Evolutionary conservation across 2,888 invertebrate genomes (phyloP), one percentile per base, ranked within the genome.

Genomic region (Pterostichus madidus): DNA sequence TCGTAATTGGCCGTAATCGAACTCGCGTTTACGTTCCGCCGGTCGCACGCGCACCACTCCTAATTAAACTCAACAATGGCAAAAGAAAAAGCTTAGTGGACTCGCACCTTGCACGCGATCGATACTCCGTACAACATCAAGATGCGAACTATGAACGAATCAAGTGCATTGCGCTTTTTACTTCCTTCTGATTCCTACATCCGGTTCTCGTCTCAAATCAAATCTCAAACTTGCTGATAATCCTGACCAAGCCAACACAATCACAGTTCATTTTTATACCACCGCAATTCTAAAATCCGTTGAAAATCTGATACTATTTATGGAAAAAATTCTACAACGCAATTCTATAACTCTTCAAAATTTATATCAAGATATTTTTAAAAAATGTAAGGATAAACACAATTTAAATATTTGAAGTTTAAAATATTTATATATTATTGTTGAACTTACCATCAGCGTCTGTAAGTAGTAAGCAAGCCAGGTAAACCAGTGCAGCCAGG

Each of bases 1-100:
- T 84, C 81, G 59, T 84, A 79, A 73, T 84, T 83, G 68, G 80
- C 77, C 17, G 64, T 35, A 83, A 84, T 83, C 83, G 83, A 84
- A 84, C 78, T 80, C 73, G 52, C 71, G 71, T 68, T 79, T 32
- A 80, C 56, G 68, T 73, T 53, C 73, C 39, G 31, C 49, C 11
- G 52, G 24, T 46, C 46, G 15, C 52, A 80, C 53, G n/a, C 80
- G 17, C 44, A 17, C 11, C 44, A 10, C 15, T 78, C 61, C 46
- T 44, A 73, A 80, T 80, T 80, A 80, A 80, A 80, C 56, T 17
- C 73, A 53, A 71, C 71, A 80, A 35, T 79, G 15, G 35, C 52
- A 11, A 11, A 24, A 79, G 79, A 64, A 79, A 79, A 79, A 32
- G 13, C 75, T 52, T n/a, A 11, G 44, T 15, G 77, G 56, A 77